Base-by-base conservation (phyloP, 2,888 invertebrate species). In the Eupithecia vulgata region DNA sequence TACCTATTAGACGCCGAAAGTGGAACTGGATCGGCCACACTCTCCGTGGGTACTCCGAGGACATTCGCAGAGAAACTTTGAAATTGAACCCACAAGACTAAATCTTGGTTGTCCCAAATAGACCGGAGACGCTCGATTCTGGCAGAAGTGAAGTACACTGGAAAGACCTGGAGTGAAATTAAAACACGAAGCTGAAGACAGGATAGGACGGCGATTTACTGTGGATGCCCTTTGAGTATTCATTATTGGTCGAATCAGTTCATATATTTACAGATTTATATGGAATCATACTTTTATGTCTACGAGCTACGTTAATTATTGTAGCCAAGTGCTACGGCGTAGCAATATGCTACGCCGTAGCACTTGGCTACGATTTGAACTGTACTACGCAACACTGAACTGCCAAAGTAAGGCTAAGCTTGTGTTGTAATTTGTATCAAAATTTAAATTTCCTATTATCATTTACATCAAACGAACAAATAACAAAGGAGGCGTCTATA, bases 401-500 rank as follows among this genome's bases (percentile, higher is more conserved):
- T n/a, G 17, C 2, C 8, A 52, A 52, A n/a, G 21, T 52, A n/a
- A 21, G n/a, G n/a, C 21, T 10, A n/a, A 25, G 5, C 25, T 25
- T 25, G 25, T 25, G 0, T 57, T 25, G 57, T 57, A 25, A 57
- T 25, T 57, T 34, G 34, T 34, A 34, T 17, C 34, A 34, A 64
- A 34, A 64, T 37, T 64, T 64, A 64, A 17, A 37, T 64, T 65
- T 42, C 35, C n/a, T 12, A 10, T 34, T 65, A 25, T 13, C 21
- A 21, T 40, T 13, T 8, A 65, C 10, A 37, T 37, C 40, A 65
- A 65, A 25, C 21, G 65, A 65, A 65, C 65, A 65, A 40, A 64
- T 64, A 64, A 64, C 64, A 64, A 64, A 65, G 65, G 65, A 65
- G 42, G 65, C 65, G 65, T 65, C 68, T 59, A 52, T 57, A 68